These are phyloP conservation scores for Brachypalpus laphriformis DNA, from an alignment of 2,888 invertebrate species.

Conservation along the genomic window DNA sequence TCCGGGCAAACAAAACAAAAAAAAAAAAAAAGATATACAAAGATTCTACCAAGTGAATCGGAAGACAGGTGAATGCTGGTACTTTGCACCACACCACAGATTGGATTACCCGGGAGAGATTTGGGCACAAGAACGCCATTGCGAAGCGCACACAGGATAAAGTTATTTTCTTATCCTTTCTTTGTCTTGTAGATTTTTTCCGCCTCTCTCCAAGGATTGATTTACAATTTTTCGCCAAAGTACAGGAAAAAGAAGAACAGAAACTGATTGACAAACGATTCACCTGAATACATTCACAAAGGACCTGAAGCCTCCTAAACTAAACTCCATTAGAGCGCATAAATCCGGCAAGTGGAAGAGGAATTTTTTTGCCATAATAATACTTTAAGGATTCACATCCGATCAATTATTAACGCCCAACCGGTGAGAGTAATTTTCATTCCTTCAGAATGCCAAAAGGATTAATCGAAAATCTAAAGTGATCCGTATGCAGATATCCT, in stretches of 20 bases:
- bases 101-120: constrained; percentile 40
- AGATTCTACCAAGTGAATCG: constrained; percentile 43
- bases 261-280: constrained; percentile 49
- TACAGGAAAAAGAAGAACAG: not conserved
- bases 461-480: constrained; percentile 46
- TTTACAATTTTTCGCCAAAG: constrained; percentile 23
- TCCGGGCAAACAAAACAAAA: not conserved
- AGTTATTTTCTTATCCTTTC: constrained; percentile 44
- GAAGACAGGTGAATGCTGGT: constrained; percentile 59
- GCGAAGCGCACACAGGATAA: constrained; percentile 15
- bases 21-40: constrained; percentile 36
- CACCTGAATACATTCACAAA: constrained; percentile 19
- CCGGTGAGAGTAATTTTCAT: constrained; percentile 13
- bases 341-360: constrained; percentile 22
- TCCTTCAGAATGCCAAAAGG: constrained; percentile 24
- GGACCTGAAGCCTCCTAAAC: not conserved
- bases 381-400: constrained; percentile 25
- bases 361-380: constrained; percentile 23
- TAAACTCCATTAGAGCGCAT: constrained; percentile 11
- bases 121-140: not conserved
- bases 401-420: constrained; percentile 38
- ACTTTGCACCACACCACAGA: constrained; percentile 39
- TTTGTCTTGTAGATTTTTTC: constrained; percentile 22
- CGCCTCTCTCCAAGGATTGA: constrained; percentile 21
- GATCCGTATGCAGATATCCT: constrained; percentile 7